These are phyloP conservation scores for Phymanthus crucifer DNA, from an alignment of 92 coral and sea anemone species.

Conservation along the genomic window DNA sequence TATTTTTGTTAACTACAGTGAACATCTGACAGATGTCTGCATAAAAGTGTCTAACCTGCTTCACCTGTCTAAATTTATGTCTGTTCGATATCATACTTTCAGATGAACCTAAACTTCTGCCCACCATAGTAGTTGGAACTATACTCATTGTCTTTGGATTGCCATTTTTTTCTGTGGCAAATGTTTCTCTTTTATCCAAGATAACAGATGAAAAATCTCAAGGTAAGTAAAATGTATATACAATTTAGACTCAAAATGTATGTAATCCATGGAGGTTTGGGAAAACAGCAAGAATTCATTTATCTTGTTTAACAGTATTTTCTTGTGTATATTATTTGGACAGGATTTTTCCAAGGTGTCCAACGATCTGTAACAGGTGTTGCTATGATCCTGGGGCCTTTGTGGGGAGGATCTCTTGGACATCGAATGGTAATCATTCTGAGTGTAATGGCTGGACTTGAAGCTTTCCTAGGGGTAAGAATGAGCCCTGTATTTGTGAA, in stretches of 20 bases:
- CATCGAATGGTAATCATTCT: conserved; percentile 63
- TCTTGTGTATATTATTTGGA: neutral
- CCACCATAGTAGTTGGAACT: conserved; percentile 85
- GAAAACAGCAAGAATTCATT: too few relatives aligned
- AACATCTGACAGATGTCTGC: too few relatives aligned
- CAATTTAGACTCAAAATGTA: too few relatives aligned
- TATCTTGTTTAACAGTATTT: too few relatives aligned
- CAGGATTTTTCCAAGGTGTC: conserved; percentile 89
- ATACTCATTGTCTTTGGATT: conserved; percentile 87
- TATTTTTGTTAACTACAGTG: too few relatives aligned
- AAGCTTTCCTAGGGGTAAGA: conserved; percentile 81
- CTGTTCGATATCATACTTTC: conserved; percentile 11
- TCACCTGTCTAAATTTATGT: neutral
- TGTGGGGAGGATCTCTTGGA: conserved; percentile 95
- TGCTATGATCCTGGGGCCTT: conserved; percentile 89
- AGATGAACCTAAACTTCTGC: conserved; percentile 77
- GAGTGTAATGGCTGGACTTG: conserved; percentile 78
- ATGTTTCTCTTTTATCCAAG: conserved; percentile 85
- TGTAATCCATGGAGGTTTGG: too few relatives aligned
- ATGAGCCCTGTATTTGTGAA: neutral
- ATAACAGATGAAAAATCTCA: conserved; percentile 86
- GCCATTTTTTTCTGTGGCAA: conserved; percentile 89
- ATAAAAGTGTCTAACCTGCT: too few relatives aligned
- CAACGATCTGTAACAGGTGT: conserved; percentile 84
- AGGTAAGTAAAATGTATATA: conserved; percentile 45